Percentiles rank a stretch among this genome's conserved stretches.
These are phyloP conservation scores for Herpailurus yagouaroundi DNA, from an alignment of 2,113 vertebrate genomes.

Conservation along the genomic window DNA sequence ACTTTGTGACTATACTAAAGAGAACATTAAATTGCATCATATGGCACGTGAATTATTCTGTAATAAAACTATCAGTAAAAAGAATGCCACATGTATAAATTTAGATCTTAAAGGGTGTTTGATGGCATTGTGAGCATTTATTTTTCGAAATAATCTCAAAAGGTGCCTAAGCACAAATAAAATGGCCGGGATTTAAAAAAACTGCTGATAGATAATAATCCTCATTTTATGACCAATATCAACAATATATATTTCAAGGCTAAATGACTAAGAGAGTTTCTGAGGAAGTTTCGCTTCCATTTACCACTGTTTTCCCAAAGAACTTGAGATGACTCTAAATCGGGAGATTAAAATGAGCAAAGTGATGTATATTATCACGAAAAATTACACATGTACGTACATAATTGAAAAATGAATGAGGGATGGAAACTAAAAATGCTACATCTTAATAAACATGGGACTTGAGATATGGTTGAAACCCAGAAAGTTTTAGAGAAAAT, in stretches of 20 bases:
- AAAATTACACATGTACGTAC: background rate
- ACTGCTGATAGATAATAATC: fast-evolving
- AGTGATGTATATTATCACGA: too few relatives aligned
- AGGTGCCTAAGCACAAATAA: background rate
- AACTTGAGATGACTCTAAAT: background rate
- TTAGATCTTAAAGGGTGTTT: background rate
- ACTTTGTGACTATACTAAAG: background rate
- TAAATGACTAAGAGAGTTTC: background rate
- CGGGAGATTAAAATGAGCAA: background rate
- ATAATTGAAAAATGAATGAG: background rate
- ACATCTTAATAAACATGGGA: background rate
- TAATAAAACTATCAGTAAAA: background rate
- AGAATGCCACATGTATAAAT: background rate
- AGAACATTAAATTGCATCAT: background rate
- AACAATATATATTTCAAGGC: background rate
- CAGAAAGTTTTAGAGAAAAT: background rate
- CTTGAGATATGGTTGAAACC: background rate
- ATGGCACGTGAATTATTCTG: background rate
- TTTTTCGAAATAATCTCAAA: background rate
- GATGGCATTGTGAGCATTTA: background rate
- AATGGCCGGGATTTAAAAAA: background rate
- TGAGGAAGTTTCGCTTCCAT: background rate
- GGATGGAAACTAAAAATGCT: too few relatives aligned
- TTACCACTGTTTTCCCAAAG: background rate
- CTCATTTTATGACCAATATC: background rate